Conservation (phyloP, 2,113 vertebrate genomes). For the Podilymbus podiceps region DNA sequence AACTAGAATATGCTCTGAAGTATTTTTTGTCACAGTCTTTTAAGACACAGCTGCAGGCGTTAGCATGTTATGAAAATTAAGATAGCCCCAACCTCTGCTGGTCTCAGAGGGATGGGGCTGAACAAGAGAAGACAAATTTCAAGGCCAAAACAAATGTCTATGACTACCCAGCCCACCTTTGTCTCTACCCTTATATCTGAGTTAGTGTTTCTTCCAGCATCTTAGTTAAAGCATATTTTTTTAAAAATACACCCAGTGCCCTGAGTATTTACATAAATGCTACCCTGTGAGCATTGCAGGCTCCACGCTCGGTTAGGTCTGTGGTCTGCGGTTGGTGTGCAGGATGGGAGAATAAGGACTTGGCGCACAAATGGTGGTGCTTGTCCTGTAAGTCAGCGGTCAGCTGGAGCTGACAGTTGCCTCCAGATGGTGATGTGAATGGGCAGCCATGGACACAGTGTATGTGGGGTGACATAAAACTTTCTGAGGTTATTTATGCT, state of each 20-base stretch:
- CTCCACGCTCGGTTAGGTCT: neutral
- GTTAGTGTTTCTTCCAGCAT: neutral
- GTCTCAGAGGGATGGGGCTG: neutral
- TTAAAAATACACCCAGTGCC: neutral
- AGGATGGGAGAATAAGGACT: neutral
- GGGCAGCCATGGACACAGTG: accelerated
- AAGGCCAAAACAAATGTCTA: neutral
- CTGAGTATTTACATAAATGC: neutral
- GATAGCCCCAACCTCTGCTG: neutral
- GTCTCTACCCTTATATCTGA: neutral
- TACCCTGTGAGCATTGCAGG: neutral
- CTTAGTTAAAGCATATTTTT: neutral
- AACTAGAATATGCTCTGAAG: neutral
- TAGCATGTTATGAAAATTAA: neutral
- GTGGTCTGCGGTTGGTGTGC: neutral
- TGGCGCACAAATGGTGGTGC: neutral
- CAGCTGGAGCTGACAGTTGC: neutral
- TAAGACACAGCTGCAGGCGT: neutral
- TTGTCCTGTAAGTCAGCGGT: neutral
- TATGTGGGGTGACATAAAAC: accelerated
- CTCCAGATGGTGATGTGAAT: neutral
- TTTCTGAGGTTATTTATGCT: neutral
- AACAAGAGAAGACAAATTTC: neutral
- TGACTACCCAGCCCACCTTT: neutral
- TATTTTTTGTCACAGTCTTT: neutral